A percentile compares a stretch with the other conserved stretches of the same genome.
These are phyloP conservation scores for Chaenocephalus aceratus DNA, from an alignment of 2,113 vertebrate genomes.

Conservation along the genomic window DNA sequence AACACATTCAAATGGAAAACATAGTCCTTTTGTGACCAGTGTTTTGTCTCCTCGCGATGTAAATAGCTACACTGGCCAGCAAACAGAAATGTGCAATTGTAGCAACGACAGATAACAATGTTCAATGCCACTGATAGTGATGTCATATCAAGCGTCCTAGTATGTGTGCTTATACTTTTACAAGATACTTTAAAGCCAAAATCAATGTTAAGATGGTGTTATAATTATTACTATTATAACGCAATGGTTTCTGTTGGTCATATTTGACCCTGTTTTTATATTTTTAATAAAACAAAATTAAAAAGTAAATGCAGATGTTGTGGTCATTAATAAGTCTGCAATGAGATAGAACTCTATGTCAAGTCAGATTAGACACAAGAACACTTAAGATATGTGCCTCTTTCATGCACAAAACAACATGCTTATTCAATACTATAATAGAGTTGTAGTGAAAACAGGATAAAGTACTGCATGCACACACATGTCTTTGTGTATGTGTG, in stretches of 20 bases:
- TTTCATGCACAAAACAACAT: not conserved
- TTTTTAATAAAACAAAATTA: too few relatives aligned
- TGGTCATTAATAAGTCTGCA: too few relatives aligned
- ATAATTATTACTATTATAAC: not conserved
- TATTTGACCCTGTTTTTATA: too few relatives aligned
- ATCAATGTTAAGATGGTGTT: not conserved
- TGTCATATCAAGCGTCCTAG: slow-evolving; percentile 27
- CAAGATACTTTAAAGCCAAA: not conserved
- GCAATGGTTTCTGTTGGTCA: too few relatives aligned
- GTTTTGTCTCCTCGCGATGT: slow-evolving; percentile 77
- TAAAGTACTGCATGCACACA: not conserved
- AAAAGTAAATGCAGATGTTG: too few relatives aligned
- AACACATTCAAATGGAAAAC: slow-evolving; percentile 83
- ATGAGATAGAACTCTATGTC: too few relatives aligned
- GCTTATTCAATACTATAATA: not conserved
- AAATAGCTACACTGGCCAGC: slow-evolving; percentile 73
- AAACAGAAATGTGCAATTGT: slow-evolving; percentile 65
- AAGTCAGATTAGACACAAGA: too few relatives aligned
- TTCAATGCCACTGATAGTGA: slow-evolving; percentile 26
- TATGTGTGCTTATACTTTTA: slow-evolving; percentile 2
- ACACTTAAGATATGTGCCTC: too few relatives aligned
- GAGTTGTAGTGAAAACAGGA: not conserved
- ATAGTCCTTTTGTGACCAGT: slow-evolving; percentile 65
- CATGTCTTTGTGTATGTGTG: slow-evolving; percentile 15
- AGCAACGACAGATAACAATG: slow-evolving; percentile 49